Conservation (phyloP, 92 coral and sea anemone genomes). For the Pocillopora meandrina region DNA sequence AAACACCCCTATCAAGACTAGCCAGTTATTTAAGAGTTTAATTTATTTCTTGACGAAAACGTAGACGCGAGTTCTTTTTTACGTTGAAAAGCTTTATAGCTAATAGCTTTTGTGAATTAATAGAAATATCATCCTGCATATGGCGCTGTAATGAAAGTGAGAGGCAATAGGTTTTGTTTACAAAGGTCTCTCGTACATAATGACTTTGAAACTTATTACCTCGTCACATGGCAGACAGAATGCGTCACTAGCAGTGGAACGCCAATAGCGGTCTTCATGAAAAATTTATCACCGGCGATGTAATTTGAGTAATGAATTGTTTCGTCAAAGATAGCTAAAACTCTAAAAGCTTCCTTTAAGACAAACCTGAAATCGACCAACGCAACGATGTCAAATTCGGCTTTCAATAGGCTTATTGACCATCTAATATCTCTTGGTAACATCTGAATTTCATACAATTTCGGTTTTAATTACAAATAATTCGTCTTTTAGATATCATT, state of each 20-base stretch:
- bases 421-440: not conserved
- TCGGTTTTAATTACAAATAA: not conserved
- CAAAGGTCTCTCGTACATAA: not conserved
- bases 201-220: not conserved
- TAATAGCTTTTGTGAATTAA: not conserved
- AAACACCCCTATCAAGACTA: not conserved
- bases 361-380: not conserved
- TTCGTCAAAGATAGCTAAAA: not conserved
- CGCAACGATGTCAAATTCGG: not conserved
- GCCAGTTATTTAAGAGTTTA: not conserved
- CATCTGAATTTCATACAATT: not conserved
- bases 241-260: not conserved
- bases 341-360: not conserved
- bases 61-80: not conserved
- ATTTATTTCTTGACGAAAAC: not conserved
- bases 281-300: conserved; percentile 4
- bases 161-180: not conserved
- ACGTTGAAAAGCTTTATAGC: not conserved
- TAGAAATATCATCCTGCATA: not conserved
- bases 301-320: not conserved
- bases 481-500: not conserved
- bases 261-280: not conserved
- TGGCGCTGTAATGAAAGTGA: conserved; percentile 17
- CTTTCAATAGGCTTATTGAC: too few relatives aligned
- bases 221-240: not conserved